These are phyloP conservation scores for Lepisosteus osseus DNA, from an alignment of 2,113 vertebrate species.

Conservation along the genomic window DNA sequence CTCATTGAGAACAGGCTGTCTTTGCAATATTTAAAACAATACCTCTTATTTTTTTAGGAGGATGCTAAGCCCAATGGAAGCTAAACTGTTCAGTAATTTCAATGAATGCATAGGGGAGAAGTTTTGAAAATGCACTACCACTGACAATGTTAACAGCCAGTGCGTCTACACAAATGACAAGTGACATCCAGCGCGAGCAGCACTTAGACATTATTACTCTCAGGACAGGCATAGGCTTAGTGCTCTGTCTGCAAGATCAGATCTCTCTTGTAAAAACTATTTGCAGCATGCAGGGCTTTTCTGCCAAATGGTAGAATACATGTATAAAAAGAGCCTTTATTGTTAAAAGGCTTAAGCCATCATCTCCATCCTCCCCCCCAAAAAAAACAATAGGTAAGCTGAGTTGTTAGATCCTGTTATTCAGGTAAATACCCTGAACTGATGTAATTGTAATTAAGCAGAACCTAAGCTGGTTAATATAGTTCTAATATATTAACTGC, in stretches of 20 bases:
- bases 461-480: slow-evolving; percentile 12
- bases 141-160: slow-evolving; percentile 9
- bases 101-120: neutral
- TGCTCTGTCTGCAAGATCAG: slow-evolving; percentile 1
- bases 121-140: slow-evolving; percentile 17
- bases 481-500: neutral
- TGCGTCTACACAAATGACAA: slow-evolving; percentile 13
- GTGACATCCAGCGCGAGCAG: slow-evolving; percentile 8
- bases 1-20: no score
- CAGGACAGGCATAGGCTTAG: neutral
- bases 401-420: slow-evolving; percentile 10
- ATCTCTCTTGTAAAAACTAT: slow-evolving; percentile 31
- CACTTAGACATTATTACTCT: slow-evolving; percentile 3
- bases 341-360: neutral
- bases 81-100: no score
- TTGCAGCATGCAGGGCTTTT: slow-evolving; percentile 60
- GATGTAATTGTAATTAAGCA: slow-evolving; percentile 3
- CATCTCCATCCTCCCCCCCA: slow-evolving; percentile 1
- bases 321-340: slow-evolving; percentile 5
- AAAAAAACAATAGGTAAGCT: slow-evolving; percentile 17
- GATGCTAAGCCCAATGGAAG: no score
- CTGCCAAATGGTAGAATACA: slow-evolving; percentile 20
- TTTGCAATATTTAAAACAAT: no score
- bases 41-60: no score
- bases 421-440: neutral